Percentiles rank a stretch among this genome's conserved stretches.
These are phyloP conservation scores for Macrobrachium rosenbergii DNA, from an alignment of 1,140 invertebrate genomes.

Conservation along the genomic window DNA sequence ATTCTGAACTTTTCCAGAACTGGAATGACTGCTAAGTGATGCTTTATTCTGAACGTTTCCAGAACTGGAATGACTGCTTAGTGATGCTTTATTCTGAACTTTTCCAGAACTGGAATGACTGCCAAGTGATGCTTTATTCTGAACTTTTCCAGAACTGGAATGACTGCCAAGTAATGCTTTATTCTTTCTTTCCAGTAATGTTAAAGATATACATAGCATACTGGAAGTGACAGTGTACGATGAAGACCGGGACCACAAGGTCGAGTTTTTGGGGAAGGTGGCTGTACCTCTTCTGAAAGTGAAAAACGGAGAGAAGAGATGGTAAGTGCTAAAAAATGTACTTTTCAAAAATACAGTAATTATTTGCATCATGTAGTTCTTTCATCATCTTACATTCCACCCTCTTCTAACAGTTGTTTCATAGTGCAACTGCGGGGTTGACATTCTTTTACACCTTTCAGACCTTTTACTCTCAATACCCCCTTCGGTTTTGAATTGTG, in stretches of 20 bases:
- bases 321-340: slow-evolving; percentile 31
- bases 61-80: neutral
- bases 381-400: too few relatives aligned
- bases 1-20: slow-evolving; percentile 65
- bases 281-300: slow-evolving; percentile 90
- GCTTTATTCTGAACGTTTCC: slow-evolving; percentile 65
- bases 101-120: neutral
- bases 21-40: neutral
- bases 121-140: slow-evolving; percentile 65
- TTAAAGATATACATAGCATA: slow-evolving; percentile 97
- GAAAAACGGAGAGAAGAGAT: slow-evolving; percentile 88
- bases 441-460: too few relatives aligned
- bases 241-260: slow-evolving; percentile 97
- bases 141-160: neutral
- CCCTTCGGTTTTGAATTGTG: too few relatives aligned
- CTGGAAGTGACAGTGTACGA: slow-evolving; percentile 98
- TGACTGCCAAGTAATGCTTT: neutral
- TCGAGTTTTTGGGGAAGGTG: slow-evolving; percentile 97
- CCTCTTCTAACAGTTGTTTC: too few relatives aligned
- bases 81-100: slow-evolving; percentile 66
- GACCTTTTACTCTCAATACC: too few relatives aligned
- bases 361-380: too few relatives aligned
- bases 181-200: slow-evolving; percentile 79
- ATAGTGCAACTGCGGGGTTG: too few relatives aligned
- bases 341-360: too few relatives aligned